Evolutionary conservation across 2,888 invertebrate species (phyloP).

Genomic region (Perdita meconis): DNA sequence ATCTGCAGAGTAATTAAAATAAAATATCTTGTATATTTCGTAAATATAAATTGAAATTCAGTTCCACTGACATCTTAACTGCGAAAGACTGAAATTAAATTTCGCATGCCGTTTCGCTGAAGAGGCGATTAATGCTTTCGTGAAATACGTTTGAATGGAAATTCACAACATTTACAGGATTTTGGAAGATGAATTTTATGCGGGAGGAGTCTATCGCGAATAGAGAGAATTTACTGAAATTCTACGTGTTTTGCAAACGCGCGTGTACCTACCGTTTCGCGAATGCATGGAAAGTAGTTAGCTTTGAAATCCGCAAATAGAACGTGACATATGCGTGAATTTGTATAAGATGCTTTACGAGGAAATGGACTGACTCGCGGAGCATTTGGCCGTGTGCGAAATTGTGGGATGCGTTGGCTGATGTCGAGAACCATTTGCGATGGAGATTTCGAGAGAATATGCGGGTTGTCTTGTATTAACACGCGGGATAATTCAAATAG

Average conservation of each 20-base stretch:
- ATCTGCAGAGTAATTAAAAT: too few species aligned
- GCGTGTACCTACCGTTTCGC: slow-evolving; percentile 32
- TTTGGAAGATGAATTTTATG: neutral
- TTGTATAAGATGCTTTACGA: slow-evolving; percentile 9
- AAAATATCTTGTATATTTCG: too few species aligned
- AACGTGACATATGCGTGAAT: slow-evolving; percentile 18
- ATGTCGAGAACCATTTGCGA: slow-evolving; percentile 35
- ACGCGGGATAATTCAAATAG: neutral
- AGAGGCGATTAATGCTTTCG: neutral
- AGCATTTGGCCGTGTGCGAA: slow-evolving; percentile 33
- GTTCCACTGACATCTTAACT: neutral
- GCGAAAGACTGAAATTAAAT: neutral
- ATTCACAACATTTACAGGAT: slow-evolving; percentile 7
- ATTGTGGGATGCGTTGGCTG: slow-evolving; percentile 24
- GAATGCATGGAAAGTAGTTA: slow-evolving; percentile 41
- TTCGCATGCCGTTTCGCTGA: neutral
- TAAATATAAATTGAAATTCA: neutral
- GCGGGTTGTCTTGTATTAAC: slow-evolving; percentile 1
- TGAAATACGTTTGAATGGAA: neutral
- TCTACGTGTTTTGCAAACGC: slow-evolving; percentile 24
- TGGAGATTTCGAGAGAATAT: slow-evolving; percentile 23
- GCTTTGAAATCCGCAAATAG: slow-evolving; percentile 45
- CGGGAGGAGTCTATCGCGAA: neutral
- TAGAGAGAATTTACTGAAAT: slow-evolving; percentile 12
- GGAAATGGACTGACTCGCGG: slow-evolving; percentile 43